Evolutionary conservation across 1,140 invertebrate species (phyloP), one percentile per base, ranked within the genome.

Genomic region (Prorops nasuta): DNA sequence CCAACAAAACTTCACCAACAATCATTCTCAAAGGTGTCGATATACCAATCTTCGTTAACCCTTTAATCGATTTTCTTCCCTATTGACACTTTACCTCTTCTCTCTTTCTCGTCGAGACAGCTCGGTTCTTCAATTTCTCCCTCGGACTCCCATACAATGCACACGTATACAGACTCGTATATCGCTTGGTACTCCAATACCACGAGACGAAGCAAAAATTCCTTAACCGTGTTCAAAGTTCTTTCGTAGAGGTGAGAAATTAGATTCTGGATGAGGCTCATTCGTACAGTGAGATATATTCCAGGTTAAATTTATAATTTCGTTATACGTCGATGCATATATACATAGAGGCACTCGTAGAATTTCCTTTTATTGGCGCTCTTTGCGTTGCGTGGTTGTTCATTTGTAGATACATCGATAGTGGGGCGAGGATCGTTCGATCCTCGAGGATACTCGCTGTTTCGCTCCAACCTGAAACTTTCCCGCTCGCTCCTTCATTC

Each of bases 401-500:
- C 42, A 19, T 22, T 32, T 44, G 15, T n/a, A 14, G 4, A 10
- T 10, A 10, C 4, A 10, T 28, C 24, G 24, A 28, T 10, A 28
- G 10, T 10, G n/a, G 24, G 10, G 24, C 24, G 24, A 4, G 24
- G 10, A 28, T 28, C 10, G 24, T 28, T 10, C 24, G 24, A 28
- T 4, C 24, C 24, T 28, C 24, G 24, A 28, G 24, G 4, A 6
- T 10, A 10, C 24, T 10, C 24, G 24, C 24, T 4, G 24, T 6
- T 28, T 28, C 10, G 4, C 10, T 28, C 24, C 24, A 6, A 28
- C 4, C 4, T 6, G 4, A 10, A 4, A 10, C 10, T 28, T 10
- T 28, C 4, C 24, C 24, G 10, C 10, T 28, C 24, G 24, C 24
- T 28, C 10, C 10, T 28, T 62, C 51, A 46, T 52, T 56, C 60